Conservation (phyloP, 2,888 invertebrate genomes). For the Plutella xylostella region DNA sequence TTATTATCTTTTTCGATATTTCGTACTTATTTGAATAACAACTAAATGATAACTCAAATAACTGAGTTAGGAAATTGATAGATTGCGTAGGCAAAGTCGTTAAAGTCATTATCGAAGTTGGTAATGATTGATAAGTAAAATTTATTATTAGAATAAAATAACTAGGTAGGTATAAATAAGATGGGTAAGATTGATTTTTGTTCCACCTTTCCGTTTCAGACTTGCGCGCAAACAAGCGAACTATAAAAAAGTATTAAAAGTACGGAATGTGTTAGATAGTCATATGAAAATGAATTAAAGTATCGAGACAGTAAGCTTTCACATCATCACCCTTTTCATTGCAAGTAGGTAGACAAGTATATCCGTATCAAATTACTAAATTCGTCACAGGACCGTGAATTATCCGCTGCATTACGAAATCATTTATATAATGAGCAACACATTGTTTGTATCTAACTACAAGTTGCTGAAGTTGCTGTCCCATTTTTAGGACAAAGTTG, state of each 20-base stretch:
- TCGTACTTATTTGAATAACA: slow-evolving; percentile 30
- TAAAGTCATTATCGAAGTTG: no score
- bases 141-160: no score
- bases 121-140: no score
- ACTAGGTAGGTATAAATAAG: no score
- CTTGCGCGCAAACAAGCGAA: no score
- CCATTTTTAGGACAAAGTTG: slow-evolving; percentile 57
- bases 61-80: no score
- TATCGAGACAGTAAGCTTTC: slow-evolving; percentile 2
- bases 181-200: slow-evolving; percentile 54
- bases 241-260: slow-evolving; percentile 50
- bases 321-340: background rate
- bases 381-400: background rate
- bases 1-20: slow-evolving; percentile 27
- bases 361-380: background rate
- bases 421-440: background rate
- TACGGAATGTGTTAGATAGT: slow-evolving; percentile 50
- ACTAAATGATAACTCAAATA: no score
- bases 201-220: no score
- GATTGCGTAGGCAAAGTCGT: no score
- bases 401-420: background rate
- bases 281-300: no score
- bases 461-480: slow-evolving; percentile 61
- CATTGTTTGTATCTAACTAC: no score
- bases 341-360: background rate